Base-by-base conservation (phyloP, 1,140 invertebrate species). In the Ephestia elutella region DNA sequence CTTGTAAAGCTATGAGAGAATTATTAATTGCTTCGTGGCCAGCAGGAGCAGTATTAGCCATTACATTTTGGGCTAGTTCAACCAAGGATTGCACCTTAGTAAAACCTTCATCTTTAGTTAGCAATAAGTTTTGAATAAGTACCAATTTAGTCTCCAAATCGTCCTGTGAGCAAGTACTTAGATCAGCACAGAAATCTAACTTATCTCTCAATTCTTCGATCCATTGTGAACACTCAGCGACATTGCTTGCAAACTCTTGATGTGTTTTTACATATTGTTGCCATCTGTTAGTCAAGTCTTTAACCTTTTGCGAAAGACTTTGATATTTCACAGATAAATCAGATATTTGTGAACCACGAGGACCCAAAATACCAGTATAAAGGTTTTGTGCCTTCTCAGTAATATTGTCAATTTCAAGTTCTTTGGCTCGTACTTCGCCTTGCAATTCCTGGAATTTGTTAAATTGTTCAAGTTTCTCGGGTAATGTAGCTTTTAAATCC, bases 241-340 rank as follows among this genome's bases (percentile, higher is more conserved):
- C 90, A 63, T 94, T 92, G 62, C 92, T 93, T 17, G 96, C 92
- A 78, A 98, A 98, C 65, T 97, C 94, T 87, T 97, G 94, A 80
- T 98, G 97, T 38, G 93, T 94, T 32, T 92, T 92, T 0, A 97
- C 96, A 86, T 97, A 98, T 68, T 96, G 94, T 68, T 97, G 95
- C 97, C 97, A 98, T 59, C 95, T 93, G 50, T 92, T 92, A 53
- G 95, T 95, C 17, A 97, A 82, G 76, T 98, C 97, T 83, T 98
- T 98, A 7, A 98, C 93, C 89, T 96, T 97, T 63, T 94, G 93
- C 17, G 93, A 94, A 54, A 98, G 91, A 68, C 96, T 94, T 83
- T 98, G 96, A 78, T 98, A 98, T 84, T 97, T 97, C 0, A 95
- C 91, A 13, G 94, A 94, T 1, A 98, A 82, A 79, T 98, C 97